Evolutionary conservation across 2,888 invertebrate genomes (phyloP), one percentile per base, ranked within the genome.

Genomic region (Cyaniris semiargus): DNA sequence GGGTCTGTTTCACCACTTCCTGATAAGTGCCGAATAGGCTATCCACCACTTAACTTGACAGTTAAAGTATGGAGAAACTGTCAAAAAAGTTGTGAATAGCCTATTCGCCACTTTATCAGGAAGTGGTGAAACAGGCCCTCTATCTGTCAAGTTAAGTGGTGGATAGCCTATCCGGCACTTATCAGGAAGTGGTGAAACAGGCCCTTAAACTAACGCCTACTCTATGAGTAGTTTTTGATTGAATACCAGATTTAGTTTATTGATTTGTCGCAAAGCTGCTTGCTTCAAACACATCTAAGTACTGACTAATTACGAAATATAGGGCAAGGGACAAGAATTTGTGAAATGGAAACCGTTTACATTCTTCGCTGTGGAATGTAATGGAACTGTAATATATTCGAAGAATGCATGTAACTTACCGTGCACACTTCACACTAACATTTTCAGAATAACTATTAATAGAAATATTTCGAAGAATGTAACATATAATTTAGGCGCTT

Each of bases 281-380:
- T 53, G 53, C 53, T 18, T 53, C 4, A 53, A 53, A 53, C 1
- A 58, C 21, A 8, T 58, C 6, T n/a, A 58, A 60, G 44, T 44
- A 71, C n/a, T 23, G 5, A 44, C n/a, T 72, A 23, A 72, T 72
- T 44, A 44, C 44, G 48, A 74, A 74, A 74, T 23, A 48, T 53
- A 66, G 27, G 21, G 27, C 66, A 31, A 58, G n/a, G 58, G 58
- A 31, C 66, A 66, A 66, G 66, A 13, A 53, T 27, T 74, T 48
- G 48, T 74, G 48, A 74, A 27, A 48, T 74, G 74, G 15, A 23
- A 74, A 48, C 27, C 44, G 48, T 74, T 74, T 74, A 21, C 48
- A 48, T 48, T 74, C 23, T 23, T 44, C 48, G 18, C 48, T 7
- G 21, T 7, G 15, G 66, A 66, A 66, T 31, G 66, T 66, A 66